phyloP scores from a whole-genome alignment of 2,797 vertebrate species.

The Malurus splendens region DNA sequence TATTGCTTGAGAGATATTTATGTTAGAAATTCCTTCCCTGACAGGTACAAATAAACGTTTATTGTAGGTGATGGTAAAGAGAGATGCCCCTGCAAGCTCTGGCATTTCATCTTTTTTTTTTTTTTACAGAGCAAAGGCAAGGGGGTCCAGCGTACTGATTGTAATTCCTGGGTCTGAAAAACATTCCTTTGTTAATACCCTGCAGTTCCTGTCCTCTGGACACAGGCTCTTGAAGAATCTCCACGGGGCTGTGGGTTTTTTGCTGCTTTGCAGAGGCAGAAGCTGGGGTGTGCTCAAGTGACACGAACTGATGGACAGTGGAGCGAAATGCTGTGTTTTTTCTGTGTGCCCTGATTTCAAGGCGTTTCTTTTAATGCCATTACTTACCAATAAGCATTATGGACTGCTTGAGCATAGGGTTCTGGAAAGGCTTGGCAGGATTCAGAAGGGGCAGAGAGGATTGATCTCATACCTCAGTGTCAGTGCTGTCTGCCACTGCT shows the following conservation, averaged over 20 bases:
- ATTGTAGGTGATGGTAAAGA: not conserved
- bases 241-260: fast-evolving
- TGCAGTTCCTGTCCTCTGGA: not conserved
- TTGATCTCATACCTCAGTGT: not conserved
- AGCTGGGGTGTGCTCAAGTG: not conserved
- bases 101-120: not conserved
- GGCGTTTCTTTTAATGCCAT: not conserved
- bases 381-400: not conserved
- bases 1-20: constrained; percentile 27
- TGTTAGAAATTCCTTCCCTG: constrained; percentile 51
- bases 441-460: not conserved
- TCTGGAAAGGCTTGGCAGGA: not conserved
- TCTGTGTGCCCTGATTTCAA: not conserved
- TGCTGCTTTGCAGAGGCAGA: not conserved
- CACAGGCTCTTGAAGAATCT: not conserved
- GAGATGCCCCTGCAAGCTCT: constrained; percentile 42
- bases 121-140: not conserved
- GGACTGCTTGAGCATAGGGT: fast-evolving
- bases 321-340: not conserved
- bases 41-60: constrained; percentile 55
- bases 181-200: not conserved
- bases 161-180: not conserved
- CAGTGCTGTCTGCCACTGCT: not conserved
- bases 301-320: not conserved
- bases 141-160: not conserved